These are phyloP conservation scores for Paedocypris sp. DNA, from an alignment of 2,113 vertebrate species.

Conservation along the genomic window DNA sequence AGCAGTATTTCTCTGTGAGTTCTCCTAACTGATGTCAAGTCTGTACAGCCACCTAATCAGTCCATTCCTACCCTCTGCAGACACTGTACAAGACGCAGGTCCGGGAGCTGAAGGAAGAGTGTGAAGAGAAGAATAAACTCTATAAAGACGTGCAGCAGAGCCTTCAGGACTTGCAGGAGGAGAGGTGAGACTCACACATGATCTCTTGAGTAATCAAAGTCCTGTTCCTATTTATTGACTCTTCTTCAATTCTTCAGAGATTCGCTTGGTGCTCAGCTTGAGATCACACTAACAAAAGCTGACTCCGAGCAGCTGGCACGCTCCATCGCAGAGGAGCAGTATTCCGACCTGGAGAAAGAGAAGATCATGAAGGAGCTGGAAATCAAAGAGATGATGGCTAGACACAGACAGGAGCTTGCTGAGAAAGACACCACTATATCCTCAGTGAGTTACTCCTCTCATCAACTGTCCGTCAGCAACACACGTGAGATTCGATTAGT, in stretches of 20 bases:
- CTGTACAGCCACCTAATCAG: no score
- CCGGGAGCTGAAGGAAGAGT: slow-evolving; percentile 94
- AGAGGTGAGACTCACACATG: slow-evolving; percentile 68
- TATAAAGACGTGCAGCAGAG: slow-evolving; percentile 90
- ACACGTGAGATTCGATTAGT: not conserved
- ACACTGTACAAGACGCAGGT: slow-evolving; percentile 97
- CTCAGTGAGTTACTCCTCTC: slow-evolving; percentile 65
- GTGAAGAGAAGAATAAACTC: slow-evolving; percentile 88
- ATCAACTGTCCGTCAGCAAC: not conserved
- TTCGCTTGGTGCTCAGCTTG: slow-evolving; percentile 89
- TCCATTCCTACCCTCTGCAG: slow-evolving; percentile 53
- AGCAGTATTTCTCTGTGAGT: slow-evolving; percentile 96
- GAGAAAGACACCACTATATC: slow-evolving; percentile 92
- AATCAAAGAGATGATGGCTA: slow-evolving; percentile 98
- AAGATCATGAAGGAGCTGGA: slow-evolving; percentile 99
- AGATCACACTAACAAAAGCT: slow-evolving; percentile 94
- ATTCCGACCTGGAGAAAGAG: slow-evolving; percentile 96
- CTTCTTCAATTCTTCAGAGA: slow-evolving; percentile 60
- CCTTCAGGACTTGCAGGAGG: slow-evolving; percentile 86
- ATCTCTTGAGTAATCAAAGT: no score
- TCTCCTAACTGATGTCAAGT: no score
- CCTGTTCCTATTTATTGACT: not conserved
- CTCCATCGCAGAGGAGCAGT: slow-evolving; percentile 96
- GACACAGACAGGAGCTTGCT: slow-evolving; percentile 85
- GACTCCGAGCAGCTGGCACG: slow-evolving; percentile 95